Conservation (phyloP, 2,888 invertebrate genomes). For the Drosophila rellima region DNA sequence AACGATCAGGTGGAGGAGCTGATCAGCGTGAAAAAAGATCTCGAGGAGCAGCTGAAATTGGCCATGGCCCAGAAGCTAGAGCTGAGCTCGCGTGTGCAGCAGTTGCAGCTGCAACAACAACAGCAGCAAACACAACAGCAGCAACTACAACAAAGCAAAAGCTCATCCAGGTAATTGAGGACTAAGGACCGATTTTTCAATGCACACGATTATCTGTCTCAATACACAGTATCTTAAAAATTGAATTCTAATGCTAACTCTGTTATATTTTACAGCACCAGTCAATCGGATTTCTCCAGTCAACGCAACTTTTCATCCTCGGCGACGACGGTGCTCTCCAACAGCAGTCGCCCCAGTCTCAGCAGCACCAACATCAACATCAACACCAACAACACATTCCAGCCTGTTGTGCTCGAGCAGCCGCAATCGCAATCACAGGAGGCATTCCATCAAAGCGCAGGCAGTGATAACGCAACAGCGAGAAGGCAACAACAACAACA, state of each 20-base stretch:
- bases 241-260: neutral
- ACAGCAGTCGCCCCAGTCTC: conserved; percentile 70
- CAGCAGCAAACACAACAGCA: conserved; percentile 62
- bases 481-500: conserved; percentile 37
- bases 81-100: conserved; percentile 87
- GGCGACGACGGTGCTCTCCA: conserved; percentile 82
- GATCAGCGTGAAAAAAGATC: conserved; percentile 87
- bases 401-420: conserved; percentile 73
- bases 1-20: conserved; percentile 89
- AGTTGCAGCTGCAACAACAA: conserved; percentile 85
- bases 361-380: conserved; percentile 58
- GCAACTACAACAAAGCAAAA: conserved; percentile 78
- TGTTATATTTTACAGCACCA: conserved; percentile 48
- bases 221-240: neutral
- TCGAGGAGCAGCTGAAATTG: conserved; percentile 88
- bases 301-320: conserved; percentile 84
- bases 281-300: conserved; percentile 84
- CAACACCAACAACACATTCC: conserved; percentile 76
- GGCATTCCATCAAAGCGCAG: conserved; percentile 84
- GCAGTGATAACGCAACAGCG: conserved; percentile 74
- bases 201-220: too few relatives aligned
- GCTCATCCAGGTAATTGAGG: conserved; percentile 83
- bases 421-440: conserved; percentile 62
- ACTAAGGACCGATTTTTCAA: neutral
- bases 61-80: conserved; percentile 88